These are phyloP conservation scores for Dolichopus griseipennis DNA, from an alignment of 2,888 invertebrate genomes.

Conservation along the genomic window DNA sequence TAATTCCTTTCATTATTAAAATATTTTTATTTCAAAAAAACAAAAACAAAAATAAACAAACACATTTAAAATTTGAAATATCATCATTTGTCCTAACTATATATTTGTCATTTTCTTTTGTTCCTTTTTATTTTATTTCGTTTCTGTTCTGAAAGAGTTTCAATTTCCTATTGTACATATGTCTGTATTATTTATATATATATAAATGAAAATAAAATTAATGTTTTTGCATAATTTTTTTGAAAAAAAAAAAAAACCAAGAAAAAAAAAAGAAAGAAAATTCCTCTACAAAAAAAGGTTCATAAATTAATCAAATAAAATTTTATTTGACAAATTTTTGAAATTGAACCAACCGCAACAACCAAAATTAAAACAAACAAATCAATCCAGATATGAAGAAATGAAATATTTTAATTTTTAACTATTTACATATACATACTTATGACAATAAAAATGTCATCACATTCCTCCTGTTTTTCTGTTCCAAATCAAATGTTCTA, in stretches of 20 bases:
- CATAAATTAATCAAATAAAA: constrained; percentile 24
- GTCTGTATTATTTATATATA: too few relatives aligned
- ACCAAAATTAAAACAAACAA: constrained; percentile 14
- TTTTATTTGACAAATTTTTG: constrained; percentile 24
- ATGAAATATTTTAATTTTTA: constrained; percentile 16
- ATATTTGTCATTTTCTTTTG: not conserved
- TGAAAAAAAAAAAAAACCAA: not conserved
- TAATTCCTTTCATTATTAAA: not conserved
- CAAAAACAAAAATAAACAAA: too few relatives aligned
- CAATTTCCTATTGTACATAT: too few relatives aligned
- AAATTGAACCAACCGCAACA: constrained; percentile 16
- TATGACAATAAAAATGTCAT: constrained; percentile 13
- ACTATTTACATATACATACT: too few relatives aligned
- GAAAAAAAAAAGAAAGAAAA: constrained; percentile 11
- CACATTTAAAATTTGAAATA: not conserved
- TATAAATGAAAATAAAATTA: not conserved
- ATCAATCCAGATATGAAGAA: constrained; percentile 18
- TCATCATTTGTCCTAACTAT: not conserved
- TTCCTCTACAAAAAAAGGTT: too few relatives aligned
- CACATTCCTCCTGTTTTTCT: constrained; percentile 13
- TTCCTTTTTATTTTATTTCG: not conserved
- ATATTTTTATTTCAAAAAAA: not conserved
- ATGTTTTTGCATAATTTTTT: not conserved
- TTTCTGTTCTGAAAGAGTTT: not conserved
- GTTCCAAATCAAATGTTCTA: too few relatives aligned